phyloP scores from a whole-genome alignment of 2,797 vertebrate species.

The Strix occidentalis region DNA sequence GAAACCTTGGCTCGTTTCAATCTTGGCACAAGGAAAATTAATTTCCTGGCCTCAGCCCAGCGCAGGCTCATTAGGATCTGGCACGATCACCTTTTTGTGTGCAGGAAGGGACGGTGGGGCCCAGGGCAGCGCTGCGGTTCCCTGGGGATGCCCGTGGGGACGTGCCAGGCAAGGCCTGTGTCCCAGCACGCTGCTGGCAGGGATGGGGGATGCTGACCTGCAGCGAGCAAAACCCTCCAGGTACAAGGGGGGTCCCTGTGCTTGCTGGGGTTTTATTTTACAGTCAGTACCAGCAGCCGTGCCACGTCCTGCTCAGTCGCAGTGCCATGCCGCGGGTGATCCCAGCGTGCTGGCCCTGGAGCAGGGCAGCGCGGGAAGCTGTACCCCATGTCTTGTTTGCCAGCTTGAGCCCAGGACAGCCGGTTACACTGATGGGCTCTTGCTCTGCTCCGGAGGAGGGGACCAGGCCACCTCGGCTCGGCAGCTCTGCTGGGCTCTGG shows the following conservation, averaged over 20 bases:
- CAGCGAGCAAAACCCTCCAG: not conserved
- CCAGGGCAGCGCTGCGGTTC: rapidly evolving
- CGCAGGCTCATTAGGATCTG: not conserved
- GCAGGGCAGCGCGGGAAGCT: not conserved
- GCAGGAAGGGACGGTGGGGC: not conserved
- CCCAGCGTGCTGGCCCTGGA: rapidly evolving
- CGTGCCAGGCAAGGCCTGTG: not conserved
- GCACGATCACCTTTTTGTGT: not conserved
- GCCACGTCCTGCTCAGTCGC: not conserved
- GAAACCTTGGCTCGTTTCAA: not conserved
- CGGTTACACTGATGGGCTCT: rapidly evolving
- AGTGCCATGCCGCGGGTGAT: rapidly evolving
- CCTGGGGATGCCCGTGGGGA: not conserved
- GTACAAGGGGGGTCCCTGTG: too few species aligned
- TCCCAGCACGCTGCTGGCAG: not conserved
- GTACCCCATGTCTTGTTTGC: not conserved
- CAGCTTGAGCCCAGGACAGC: not conserved
- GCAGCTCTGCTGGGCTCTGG: not conserved
- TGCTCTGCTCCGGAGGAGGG: not conserved
- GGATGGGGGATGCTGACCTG: not conserved
- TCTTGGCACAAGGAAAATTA: not conserved
- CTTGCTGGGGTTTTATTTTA: not conserved
- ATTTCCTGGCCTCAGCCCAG: not conserved
- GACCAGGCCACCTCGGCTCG: not conserved
- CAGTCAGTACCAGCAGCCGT: not conserved